phyloP scores from a whole-genome alignment of 2,888 invertebrate species.

The Argyresthia goedartella region DNA sequence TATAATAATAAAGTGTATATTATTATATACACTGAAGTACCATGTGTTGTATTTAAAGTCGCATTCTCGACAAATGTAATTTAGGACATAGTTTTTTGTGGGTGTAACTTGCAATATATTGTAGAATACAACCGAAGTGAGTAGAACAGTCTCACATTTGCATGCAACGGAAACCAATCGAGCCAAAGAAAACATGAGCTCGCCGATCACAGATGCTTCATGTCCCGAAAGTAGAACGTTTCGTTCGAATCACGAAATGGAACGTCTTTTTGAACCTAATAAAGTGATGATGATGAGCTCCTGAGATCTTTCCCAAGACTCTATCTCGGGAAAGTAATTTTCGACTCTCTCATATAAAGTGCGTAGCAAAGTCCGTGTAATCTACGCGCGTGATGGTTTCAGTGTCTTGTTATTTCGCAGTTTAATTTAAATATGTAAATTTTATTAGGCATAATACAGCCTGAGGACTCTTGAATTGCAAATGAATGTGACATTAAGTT shows the following conservation, averaged over 20 bases:
- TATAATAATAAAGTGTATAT: too few species aligned
- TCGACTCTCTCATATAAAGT: slow-evolving; percentile 9
- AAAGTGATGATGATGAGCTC: neutral
- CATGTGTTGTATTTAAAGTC: too few species aligned
- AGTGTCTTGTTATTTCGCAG: slow-evolving; percentile 66
- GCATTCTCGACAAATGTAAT: too few species aligned
- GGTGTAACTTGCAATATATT: too few species aligned
- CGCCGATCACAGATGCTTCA: too few species aligned
- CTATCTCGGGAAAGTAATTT: slow-evolving; percentile 7
- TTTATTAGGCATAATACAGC: slow-evolving; percentile 69
- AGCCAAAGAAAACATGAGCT: too few species aligned
- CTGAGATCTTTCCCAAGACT: neutral
- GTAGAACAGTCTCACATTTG: too few species aligned
- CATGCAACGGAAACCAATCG: too few species aligned
- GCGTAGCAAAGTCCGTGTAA: slow-evolving; percentile 32
- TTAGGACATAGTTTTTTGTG: too few species aligned
- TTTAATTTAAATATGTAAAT: slow-evolving; percentile 72
- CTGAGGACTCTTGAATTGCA: slow-evolving; percentile 68
- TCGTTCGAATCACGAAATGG: neutral
- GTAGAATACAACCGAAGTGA: too few species aligned
- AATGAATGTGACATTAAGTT: slow-evolving; percentile 69
- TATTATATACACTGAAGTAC: too few species aligned
- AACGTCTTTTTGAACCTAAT: neutral
- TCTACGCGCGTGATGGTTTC: slow-evolving; percentile 49
- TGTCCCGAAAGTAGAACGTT: neutral